Evolutionary conservation across 1,140 invertebrate genomes (phyloP).

Genomic region (Zaprionus kolodkinae): DNA sequence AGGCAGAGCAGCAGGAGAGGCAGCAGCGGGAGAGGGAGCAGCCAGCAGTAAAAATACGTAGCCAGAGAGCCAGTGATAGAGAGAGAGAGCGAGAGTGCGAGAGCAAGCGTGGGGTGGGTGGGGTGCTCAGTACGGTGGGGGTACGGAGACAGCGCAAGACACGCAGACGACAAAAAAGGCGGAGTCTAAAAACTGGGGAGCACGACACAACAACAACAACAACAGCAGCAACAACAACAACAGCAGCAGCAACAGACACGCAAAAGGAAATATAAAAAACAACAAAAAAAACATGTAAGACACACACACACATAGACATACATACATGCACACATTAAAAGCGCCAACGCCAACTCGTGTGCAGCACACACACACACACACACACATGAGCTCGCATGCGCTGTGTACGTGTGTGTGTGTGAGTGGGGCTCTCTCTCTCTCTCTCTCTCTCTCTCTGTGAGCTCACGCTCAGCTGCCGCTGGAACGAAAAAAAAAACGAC

Average conservation of each 20-base stretch:
- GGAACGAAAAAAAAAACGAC: constrained; percentile 55
- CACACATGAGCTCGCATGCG: constrained; percentile 49
- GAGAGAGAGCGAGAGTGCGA: constrained; percentile 15
- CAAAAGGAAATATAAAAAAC: constrained; percentile 73
- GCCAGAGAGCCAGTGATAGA: constrained; percentile 14
- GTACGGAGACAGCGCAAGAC: constrained; percentile 71
- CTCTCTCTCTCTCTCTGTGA: constrained; percentile 15
- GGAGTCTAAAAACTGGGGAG: constrained; percentile 82
- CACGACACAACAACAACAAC: constrained; percentile 64
- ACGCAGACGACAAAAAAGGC: constrained; percentile 81
- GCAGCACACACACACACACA: constrained; percentile 53
- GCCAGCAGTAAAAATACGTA: constrained; percentile 52
- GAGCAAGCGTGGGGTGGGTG: background rate
- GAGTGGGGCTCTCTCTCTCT: constrained; percentile 51
- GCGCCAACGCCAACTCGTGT: constrained; percentile 75
- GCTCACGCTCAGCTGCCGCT: constrained; percentile 18
- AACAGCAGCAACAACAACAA: constrained; percentile 19
- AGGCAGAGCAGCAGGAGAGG: constrained; percentile 4
- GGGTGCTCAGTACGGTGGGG: background rate
- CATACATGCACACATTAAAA: constrained; percentile 58
- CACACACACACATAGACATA: constrained; percentile 48
- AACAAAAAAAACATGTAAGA: constrained; percentile 65
- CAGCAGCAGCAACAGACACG: constrained; percentile 48
- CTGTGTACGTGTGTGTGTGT: constrained; percentile 45
- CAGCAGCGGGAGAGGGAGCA: constrained; percentile 38